These are phyloP conservation scores for Cyphomyrus discorhynchus DNA, from an alignment of 2,113 vertebrate species.

Conservation along the genomic window DNA sequence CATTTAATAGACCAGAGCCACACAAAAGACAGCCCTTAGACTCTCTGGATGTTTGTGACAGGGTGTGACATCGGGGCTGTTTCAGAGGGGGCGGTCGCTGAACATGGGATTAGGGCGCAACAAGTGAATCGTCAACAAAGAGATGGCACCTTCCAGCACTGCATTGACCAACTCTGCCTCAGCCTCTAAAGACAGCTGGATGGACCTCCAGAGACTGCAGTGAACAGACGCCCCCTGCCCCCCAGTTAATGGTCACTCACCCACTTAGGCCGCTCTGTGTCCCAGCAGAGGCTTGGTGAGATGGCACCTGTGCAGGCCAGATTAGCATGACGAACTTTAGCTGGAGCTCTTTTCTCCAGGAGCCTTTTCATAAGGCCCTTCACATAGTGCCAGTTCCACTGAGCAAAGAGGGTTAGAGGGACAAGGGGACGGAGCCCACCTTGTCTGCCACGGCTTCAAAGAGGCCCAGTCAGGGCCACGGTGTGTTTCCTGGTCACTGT, in stretches of 20 bases:
- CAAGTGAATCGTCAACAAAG: constrained; percentile 18
- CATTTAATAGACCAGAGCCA: constrained; percentile 5
- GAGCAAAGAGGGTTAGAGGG: neutral
- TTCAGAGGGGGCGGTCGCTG: constrained; percentile 15
- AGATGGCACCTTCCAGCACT: neutral
- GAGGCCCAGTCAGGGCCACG: neutral
- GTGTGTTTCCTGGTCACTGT: neutral
- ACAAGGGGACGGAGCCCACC: neutral
- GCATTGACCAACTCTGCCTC: constrained; percentile 11
- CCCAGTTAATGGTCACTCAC: constrained; percentile 19
- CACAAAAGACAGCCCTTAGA: constrained; percentile 22
- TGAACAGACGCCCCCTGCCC: neutral
- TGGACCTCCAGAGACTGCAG: constrained; percentile 8
- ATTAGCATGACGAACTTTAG: neutral
- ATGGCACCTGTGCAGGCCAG: neutral
- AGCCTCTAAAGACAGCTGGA: constrained; percentile 13
- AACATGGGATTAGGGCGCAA: constrained; percentile 15
- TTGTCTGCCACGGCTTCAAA: neutral
- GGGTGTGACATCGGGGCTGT: constrained; percentile 19
- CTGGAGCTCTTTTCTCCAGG: neutral
- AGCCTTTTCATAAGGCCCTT: neutral
- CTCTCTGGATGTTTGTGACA: constrained; percentile 12
- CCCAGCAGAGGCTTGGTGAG: neutral
- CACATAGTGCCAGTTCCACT: neutral
- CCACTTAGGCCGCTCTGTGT: constrained; percentile 9